Conservation (phyloP, 2,888 invertebrate genomes). For the Octonoba sinensis region DNA sequence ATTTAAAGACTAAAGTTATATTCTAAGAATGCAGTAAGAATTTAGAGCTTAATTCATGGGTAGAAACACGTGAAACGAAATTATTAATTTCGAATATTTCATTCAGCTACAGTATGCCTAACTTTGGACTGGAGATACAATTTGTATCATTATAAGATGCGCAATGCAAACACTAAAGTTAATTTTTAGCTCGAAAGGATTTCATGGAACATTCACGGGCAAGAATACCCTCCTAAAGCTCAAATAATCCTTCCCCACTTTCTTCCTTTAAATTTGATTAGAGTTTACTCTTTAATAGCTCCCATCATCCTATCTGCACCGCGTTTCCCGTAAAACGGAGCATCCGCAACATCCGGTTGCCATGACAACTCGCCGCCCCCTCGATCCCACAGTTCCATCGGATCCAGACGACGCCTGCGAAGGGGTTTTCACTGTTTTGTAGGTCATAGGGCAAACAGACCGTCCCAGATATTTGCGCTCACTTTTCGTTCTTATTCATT, state of each 20-base stretch:
- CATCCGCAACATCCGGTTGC: conserved; percentile 62
- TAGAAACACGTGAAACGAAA: too few species aligned
- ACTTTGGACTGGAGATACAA: too few species aligned
- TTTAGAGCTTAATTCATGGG: too few species aligned
- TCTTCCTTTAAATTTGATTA: conserved; percentile 5
- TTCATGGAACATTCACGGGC: too few species aligned
- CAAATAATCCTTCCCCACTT: conserved; percentile 4
- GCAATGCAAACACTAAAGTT: too few species aligned
- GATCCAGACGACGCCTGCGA: conserved; percentile 53
- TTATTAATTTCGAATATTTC: too few species aligned
- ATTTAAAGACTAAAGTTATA: too few species aligned
- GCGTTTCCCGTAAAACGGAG: conserved; percentile 49
- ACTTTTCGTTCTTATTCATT: conserved; percentile 26
- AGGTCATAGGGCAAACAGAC: conserved; percentile 55
- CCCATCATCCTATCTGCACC: conserved; percentile 33
- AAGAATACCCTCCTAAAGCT: neutral
- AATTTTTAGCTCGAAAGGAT: too few species aligned
- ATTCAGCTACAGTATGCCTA: too few species aligned
- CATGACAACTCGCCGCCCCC: conserved; percentile 22
- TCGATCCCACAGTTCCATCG: neutral
- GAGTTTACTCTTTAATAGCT: conserved; percentile 3
- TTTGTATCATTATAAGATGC: too few species aligned
- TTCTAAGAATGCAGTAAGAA: too few species aligned
- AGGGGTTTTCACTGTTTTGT: conserved; percentile 46
- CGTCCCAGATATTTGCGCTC: conserved; percentile 22